These are phyloP conservation scores for Aramus guarauna DNA, from an alignment of 2,113 vertebrate species.

Conservation along the genomic window DNA sequence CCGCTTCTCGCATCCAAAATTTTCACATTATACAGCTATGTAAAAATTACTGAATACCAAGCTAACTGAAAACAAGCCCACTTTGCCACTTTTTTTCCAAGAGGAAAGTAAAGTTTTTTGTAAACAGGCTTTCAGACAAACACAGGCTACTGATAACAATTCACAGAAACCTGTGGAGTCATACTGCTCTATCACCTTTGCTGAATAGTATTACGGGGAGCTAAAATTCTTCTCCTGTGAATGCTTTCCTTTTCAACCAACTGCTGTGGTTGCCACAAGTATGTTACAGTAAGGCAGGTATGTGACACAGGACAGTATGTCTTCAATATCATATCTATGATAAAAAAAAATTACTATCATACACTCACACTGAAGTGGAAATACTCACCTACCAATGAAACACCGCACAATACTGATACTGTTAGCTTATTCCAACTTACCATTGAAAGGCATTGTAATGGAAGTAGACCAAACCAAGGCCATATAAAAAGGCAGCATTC, in stretches of 20 bases:
- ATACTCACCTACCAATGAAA: background rate
- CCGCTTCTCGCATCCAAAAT: background rate
- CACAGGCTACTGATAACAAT: background rate
- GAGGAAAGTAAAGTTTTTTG: background rate
- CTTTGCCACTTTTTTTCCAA: background rate
- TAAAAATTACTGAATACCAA: background rate
- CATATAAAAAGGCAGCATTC: slow-evolving; percentile 99
- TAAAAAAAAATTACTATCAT: background rate
- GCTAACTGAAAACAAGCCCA: background rate
- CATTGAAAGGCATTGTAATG: slow-evolving; percentile 99
- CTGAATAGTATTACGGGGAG: fast-evolving
- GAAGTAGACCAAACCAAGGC: slow-evolving; percentile 99
- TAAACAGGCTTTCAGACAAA: background rate
- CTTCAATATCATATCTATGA: fast-evolving
- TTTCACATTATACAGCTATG: background rate
- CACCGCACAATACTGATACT: background rate
- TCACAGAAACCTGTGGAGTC: background rate
- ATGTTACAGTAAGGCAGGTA: background rate
- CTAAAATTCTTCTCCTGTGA: background rate
- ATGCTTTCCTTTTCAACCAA: background rate
- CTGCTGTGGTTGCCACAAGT: background rate
- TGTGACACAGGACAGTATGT: background rate
- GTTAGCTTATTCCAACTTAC: slow-evolving; percentile 79
- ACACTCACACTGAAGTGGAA: background rate
- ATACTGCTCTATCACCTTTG: background rate